Evolutionary conservation across 2,888 invertebrate species (phyloP).

Genomic region (Campoletis raptor): DNA sequence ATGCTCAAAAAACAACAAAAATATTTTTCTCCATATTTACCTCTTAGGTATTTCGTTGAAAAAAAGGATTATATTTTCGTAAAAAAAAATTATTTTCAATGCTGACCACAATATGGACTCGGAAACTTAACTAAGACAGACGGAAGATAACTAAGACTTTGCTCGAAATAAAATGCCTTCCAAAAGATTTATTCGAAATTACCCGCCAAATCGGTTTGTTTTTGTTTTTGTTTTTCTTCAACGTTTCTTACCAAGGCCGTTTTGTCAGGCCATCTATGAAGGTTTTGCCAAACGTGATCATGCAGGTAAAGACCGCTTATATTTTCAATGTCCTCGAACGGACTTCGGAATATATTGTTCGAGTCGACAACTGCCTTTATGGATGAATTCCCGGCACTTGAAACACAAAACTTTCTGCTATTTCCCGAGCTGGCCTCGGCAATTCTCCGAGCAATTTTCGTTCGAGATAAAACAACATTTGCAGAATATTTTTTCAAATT

Average conservation of each 20-base stretch:
- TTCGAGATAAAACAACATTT: neutral
- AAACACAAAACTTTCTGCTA: neutral
- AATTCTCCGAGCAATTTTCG: neutral
- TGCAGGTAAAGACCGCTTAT: slow-evolving; percentile 75
- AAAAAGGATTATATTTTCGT: too few species aligned
- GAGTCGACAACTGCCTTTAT: slow-evolving; percentile 50
- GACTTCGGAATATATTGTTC: slow-evolving; percentile 71
- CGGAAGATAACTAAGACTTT: too few species aligned
- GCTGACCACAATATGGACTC: neutral
- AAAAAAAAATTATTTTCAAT: neutral
- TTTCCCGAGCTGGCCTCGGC: neutral
- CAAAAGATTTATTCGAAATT: too few species aligned
- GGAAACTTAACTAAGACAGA: too few species aligned
- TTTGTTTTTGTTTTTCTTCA: neutral
- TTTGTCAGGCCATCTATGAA: slow-evolving; percentile 88
- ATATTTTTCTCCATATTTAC: too few species aligned
- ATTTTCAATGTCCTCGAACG: slow-evolving; percentile 50
- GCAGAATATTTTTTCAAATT: neutral
- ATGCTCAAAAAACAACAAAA: slow-evolving; percentile 4
- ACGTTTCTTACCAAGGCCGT: slow-evolving; percentile 86
- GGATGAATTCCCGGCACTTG: neutral
- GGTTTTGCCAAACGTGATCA: slow-evolving; percentile 88
- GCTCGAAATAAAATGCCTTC: too few species aligned
- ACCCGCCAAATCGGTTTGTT: neutral
- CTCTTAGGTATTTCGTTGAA: too few species aligned